Conservation (phyloP, 2,888 invertebrate species). For the Agriotes lineatus region DNA sequence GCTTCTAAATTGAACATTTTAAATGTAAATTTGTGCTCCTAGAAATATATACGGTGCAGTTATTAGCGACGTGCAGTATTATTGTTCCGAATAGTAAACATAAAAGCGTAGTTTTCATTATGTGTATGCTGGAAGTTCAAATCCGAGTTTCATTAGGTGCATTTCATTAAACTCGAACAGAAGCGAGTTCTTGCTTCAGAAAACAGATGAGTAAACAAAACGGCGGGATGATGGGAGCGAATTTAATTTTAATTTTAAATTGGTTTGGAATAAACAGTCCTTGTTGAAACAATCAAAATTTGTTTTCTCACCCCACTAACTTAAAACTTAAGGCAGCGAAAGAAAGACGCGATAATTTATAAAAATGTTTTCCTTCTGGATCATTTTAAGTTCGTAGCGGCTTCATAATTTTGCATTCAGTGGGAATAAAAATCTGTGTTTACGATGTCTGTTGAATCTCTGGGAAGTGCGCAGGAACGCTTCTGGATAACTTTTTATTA, state of each 20-base stretch:
- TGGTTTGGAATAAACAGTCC: conserved; percentile 40
- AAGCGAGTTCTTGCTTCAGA: conserved; percentile 33
- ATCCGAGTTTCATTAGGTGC: conserved; percentile 40
- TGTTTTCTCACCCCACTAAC: conserved; percentile 23
- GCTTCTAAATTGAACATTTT: no score
- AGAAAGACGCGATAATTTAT: conserved; percentile 1
- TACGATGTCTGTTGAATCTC: not conserved
- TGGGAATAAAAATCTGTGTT: not conserved
- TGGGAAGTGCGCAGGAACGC: not conserved
- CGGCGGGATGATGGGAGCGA: conserved; percentile 30
- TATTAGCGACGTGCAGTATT: no score
- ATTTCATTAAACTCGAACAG: conserved; percentile 41
- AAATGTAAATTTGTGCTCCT: no score
- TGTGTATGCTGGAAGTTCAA: conserved; percentile 25
- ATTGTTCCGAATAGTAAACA: no score
- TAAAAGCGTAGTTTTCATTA: not conserved
- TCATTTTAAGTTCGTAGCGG: not conserved
- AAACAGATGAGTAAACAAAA: conserved; percentile 43
- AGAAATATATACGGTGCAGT: no score
- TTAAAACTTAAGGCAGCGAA: conserved; percentile 5
- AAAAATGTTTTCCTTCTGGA: conserved; percentile 12
- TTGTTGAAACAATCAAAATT: conserved; percentile 37
- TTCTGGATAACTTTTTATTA: no score
- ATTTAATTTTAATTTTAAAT: conserved; percentile 43
- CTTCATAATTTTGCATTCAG: not conserved